Conservation (phyloP, 2,888 invertebrate species). For the Drosophila hawaiiensis region DNA sequence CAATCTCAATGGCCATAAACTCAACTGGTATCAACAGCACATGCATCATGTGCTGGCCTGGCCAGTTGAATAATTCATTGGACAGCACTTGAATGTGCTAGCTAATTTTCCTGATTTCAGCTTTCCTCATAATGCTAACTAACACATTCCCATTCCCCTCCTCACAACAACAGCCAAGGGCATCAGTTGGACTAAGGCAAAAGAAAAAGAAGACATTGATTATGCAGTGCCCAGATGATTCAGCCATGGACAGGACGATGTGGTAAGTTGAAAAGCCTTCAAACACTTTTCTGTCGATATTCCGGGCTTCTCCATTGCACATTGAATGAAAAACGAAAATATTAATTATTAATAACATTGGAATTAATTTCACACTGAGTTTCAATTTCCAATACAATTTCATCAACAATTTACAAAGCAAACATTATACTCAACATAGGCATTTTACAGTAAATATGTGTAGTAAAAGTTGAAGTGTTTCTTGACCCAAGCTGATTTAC, state of each 20-base stretch:
- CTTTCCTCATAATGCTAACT: conserved; percentile 31
- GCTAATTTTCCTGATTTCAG: conserved; percentile 57
- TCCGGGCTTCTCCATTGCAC: neutral
- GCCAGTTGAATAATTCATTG: conserved; percentile 62
- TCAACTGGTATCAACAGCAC: conserved; percentile 38
- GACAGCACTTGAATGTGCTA: conserved; percentile 26
- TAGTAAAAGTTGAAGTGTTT: neutral
- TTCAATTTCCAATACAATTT: neutral
- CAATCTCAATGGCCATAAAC: conserved; percentile 24
- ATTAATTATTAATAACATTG: neutral
- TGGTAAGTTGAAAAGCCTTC: conserved; percentile 33
- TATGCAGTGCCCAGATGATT: neutral
- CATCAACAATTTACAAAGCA: neutral
- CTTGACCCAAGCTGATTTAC: neutral
- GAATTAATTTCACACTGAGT: neutral
- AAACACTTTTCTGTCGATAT: conserved; percentile 22
- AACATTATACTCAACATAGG: neutral
- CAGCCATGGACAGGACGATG: conserved; percentile 26
- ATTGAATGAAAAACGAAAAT: neutral
- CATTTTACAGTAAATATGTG: neutral
- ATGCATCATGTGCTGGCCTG: conserved; percentile 55
- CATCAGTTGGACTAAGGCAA: neutral
- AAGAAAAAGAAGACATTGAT: neutral
- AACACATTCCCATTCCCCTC: conserved; percentile 18
- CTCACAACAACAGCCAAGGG: neutral